Conservation (phyloP, 2,113 vertebrate genomes). For the Panthera leo region DNA sequence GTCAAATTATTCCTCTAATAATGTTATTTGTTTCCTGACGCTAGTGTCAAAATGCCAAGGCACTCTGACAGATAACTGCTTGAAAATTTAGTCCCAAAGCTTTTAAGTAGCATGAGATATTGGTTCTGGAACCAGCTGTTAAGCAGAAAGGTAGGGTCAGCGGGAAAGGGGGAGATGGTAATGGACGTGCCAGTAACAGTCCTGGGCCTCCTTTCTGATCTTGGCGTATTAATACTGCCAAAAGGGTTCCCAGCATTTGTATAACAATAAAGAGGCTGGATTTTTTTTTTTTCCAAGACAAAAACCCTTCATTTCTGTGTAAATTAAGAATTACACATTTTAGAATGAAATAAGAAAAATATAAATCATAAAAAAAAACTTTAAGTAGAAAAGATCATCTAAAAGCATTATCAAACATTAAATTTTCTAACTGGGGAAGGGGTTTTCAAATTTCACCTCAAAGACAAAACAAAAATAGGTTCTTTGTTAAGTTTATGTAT, state of each 20-base stretch:
- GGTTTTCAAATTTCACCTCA: background rate
- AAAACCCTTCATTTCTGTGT: background rate
- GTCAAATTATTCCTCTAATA: conserved; percentile 56
- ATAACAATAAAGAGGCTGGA: background rate
- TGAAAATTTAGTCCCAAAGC: conserved; percentile 34
- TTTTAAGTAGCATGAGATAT: conserved; percentile 49
- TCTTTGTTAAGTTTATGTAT: background rate
- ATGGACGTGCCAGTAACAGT: background rate
- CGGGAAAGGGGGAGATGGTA: background rate
- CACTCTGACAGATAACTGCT: conserved; percentile 46
- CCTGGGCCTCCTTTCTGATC: background rate
- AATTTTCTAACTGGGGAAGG: background rate
- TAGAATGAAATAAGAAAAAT: conserved; percentile 10
- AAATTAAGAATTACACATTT: background rate
- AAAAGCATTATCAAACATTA: background rate
- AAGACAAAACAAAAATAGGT: background rate
- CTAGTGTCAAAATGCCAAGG: conserved; percentile 55
- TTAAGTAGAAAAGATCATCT: conserved; percentile 23
- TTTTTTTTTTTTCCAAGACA: background rate
- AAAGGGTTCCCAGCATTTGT: background rate
- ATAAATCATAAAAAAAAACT: background rate
- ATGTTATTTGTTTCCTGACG: conserved; percentile 40
- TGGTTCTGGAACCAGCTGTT: conserved; percentile 28
- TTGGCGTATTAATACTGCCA: background rate
- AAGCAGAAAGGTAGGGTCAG: background rate